Conservation (phyloP, 2,113 vertebrate species). For the Heterocephalus glaber region DNA sequence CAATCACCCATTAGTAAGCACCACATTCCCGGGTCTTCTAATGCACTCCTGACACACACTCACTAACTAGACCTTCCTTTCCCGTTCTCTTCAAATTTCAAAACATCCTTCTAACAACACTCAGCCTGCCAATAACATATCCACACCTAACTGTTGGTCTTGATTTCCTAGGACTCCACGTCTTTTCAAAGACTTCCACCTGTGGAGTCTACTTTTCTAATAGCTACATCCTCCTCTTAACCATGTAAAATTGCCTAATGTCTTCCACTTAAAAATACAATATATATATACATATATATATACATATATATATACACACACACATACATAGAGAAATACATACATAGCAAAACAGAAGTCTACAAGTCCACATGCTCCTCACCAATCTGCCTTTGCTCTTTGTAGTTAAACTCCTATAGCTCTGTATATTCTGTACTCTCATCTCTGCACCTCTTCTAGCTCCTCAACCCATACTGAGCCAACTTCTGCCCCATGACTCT, state of each 20-base stretch:
- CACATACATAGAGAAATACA: no score
- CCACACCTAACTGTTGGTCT: neutral
- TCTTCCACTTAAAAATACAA: constrained; percentile 24
- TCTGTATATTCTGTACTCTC: neutral
- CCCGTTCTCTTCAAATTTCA: constrained; percentile 8
- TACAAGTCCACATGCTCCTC: neutral
- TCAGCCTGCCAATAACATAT: neutral
- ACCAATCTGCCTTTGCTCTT: neutral
- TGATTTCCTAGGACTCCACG: neutral
- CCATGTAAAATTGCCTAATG: neutral
- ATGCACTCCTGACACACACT: neutral
- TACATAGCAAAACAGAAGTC: neutral
- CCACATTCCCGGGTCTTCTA: neutral
- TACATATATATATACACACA: no score
- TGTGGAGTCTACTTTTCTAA: neutral
- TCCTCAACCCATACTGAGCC: neutral
- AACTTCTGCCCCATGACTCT: neutral
- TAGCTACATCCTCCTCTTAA: constrained; percentile 14
- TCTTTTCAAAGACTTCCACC: constrained; percentile 9
- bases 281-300: neutral
- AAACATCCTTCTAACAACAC: neutral
- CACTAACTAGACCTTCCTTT: neutral
- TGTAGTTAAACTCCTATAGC: neutral
- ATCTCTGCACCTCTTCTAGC: neutral
- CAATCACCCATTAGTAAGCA: neutral